Evolutionary conservation across 1,140 invertebrate species (phyloP).

Genomic region (Campoletis sonorensis): DNA sequence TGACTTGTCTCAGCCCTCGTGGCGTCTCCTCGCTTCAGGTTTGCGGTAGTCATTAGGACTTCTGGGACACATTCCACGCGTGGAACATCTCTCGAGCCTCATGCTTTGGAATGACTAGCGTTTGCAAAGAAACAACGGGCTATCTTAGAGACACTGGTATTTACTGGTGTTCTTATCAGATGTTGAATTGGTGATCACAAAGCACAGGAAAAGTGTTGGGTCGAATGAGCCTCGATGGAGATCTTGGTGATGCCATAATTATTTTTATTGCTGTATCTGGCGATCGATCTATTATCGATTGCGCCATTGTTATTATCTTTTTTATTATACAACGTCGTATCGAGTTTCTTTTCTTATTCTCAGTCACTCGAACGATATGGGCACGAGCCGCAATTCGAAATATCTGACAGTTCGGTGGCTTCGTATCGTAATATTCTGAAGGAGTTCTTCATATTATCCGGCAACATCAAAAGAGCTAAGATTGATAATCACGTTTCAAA

Average conservation of each 20-base stretch:
- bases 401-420: slow-evolving; percentile 26
- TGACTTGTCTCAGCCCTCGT: slow-evolving; percentile 28
- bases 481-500: slow-evolving; percentile 4
- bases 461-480: neutral
- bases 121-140: slow-evolving; percentile 17
- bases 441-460: neutral
- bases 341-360: neutral
- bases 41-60: slow-evolving; percentile 28
- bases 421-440: neutral
- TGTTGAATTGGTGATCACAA: slow-evolving; percentile 55
- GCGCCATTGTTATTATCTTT: neutral
- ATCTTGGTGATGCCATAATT: slow-evolving; percentile 58
- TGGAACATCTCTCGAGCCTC: neutral
- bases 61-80: slow-evolving; percentile 16
- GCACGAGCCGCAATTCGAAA: slow-evolving; percentile 5
- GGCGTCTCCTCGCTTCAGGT: slow-evolving; percentile 4
- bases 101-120: slow-evolving; percentile 3
- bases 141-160: slow-evolving; percentile 54
- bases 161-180: slow-evolving; percentile 64
- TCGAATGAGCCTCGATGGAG: neutral
- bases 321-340: neutral
- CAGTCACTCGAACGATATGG: neutral
- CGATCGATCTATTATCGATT: neutral
- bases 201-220: neutral
- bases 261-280: slow-evolving; percentile 58